Base-by-base conservation (phyloP, 2,113 vertebrate species). In the Corvus hawaiiensis region DNA sequence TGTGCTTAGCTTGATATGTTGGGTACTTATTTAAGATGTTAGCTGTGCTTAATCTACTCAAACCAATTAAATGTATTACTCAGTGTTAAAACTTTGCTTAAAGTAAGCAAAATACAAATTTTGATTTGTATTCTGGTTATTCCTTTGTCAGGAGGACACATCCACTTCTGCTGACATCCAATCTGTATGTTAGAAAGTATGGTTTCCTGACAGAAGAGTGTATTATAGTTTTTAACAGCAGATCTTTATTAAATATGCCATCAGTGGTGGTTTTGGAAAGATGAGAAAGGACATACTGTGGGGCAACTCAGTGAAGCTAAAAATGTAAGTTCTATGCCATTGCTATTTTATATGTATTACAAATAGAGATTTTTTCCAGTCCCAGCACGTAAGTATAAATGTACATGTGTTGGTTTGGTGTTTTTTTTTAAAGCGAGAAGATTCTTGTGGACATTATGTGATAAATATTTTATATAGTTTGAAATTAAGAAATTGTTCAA, bases 161-260 rank as follows among this genome's bases (percentile, higher is more conserved):
- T 48, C 44, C 18, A 30, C 23, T 75, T 93, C 73, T 94, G 46
- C 56, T 95, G 88, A 93, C 3, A 1, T 72, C 73, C 49, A 33
- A 58, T 72, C 78, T 68, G 4, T 64, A 6, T 68, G 18, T 68
- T 84, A 63, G 80, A 77, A 88, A 94, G 19, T 54, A 97, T 95
- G 94, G 88, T 96, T 92, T 96, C 96, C 80, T 96, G 90, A 96
- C 49, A 69, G 76, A 95, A 89, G 69, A 95, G 20, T 64, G 20
- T 10, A 11, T 81, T 77, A 3, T 21, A 67, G 58, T 76, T 89
- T 83, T 67, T 84, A 81, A 72, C 49, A 67, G 19, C 59, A 86
- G 32, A 44, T 86, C 63, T 67, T 84, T 63, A 63, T 63, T 79
- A 74, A 52, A 88, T 77, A 44, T 92, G 20, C 35, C 20, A 3